phyloP scores from a whole-genome alignment of 2,888 invertebrate species.

The Pachycephus smyrnensis region DNA sequence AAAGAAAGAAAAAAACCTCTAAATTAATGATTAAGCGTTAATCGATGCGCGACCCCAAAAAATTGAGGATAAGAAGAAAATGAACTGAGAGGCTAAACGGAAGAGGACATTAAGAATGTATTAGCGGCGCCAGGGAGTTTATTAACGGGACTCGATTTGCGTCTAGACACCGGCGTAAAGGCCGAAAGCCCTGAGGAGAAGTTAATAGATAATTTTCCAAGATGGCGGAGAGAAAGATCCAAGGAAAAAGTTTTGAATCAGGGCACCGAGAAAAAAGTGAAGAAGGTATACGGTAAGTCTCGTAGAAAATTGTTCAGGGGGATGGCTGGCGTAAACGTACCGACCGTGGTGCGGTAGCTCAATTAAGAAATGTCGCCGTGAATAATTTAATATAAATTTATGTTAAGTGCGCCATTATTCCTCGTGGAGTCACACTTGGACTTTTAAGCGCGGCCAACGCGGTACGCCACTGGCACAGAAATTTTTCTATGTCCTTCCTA shows the following conservation, averaged over 20 bases:
- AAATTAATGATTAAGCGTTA: constrained; percentile 1
- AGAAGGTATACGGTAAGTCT: neutral
- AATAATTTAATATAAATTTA: constrained; percentile 10
- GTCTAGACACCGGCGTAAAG: neutral
- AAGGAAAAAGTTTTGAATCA: neutral
- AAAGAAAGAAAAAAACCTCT: neutral
- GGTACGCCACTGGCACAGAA: neutral
- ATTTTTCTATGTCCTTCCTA: neutral
- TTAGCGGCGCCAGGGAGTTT: neutral
- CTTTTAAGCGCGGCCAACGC: neutral
- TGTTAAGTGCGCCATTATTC: neutral
- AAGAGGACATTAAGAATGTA: constrained; percentile 1
- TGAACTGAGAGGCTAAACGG: neutral
- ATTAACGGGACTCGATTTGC: neutral
- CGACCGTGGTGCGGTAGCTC: neutral
- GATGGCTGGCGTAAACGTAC: neutral
- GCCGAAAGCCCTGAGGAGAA: neutral
- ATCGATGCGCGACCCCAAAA: constrained; percentile 2
- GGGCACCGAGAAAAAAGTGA: neutral
- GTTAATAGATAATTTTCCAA: neutral
- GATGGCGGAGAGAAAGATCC: neutral
- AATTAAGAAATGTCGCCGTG: constrained; percentile 10
- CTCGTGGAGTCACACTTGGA: neutral
- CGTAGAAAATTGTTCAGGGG: neutral
- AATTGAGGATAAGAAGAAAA: neutral